phyloP scores from a whole-genome alignment of 2,888 invertebrate genomes.

The Thereva nobilitata region DNA sequence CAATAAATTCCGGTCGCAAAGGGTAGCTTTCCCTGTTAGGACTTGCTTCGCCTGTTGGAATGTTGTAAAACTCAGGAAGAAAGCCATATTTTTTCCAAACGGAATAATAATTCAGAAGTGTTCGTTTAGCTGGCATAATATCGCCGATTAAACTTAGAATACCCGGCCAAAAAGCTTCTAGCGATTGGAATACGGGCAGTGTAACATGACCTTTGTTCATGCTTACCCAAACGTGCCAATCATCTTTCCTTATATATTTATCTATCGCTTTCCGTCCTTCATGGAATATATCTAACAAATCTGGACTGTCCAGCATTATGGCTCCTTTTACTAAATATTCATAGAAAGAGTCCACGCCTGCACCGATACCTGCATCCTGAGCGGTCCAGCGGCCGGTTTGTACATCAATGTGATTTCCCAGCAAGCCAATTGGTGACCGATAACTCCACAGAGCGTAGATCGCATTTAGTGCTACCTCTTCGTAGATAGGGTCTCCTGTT shows the following conservation, averaged over 20 bases:
- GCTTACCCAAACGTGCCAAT: constrained; percentile 99
- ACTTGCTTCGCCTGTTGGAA: constrained; percentile 84
- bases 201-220: constrained; percentile 95
- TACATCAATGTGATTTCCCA: constrained; percentile 97
- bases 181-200: constrained; percentile 95
- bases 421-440: constrained; percentile 82
- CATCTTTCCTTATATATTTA: constrained; percentile 86
- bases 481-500: constrained; percentile 93
- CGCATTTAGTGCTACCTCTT: constrained; percentile 92
- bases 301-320: constrained; percentile 85
- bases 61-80: constrained; percentile 97
- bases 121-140: constrained; percentile 86
- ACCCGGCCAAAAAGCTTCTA: constrained; percentile 99
- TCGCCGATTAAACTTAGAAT: constrained; percentile 87
- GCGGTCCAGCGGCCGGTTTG: constrained; percentile 96
- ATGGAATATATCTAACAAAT: constrained; percentile 88
- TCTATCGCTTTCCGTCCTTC: constrained; percentile 78
- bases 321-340: constrained; percentile 98
- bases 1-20: constrained; percentile 91
- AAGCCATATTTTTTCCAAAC: constrained; percentile 98
- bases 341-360: constrained; percentile 96
- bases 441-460: constrained; percentile 84
- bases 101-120: constrained; percentile 93
- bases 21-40: constrained; percentile 88
- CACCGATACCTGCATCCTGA: constrained; percentile 95